A percentile compares a stretch with the other conserved stretches of the same genome.
phyloP scores from a whole-genome alignment of 1,140 invertebrate genomes.

The Pantala flavescens region DNA sequence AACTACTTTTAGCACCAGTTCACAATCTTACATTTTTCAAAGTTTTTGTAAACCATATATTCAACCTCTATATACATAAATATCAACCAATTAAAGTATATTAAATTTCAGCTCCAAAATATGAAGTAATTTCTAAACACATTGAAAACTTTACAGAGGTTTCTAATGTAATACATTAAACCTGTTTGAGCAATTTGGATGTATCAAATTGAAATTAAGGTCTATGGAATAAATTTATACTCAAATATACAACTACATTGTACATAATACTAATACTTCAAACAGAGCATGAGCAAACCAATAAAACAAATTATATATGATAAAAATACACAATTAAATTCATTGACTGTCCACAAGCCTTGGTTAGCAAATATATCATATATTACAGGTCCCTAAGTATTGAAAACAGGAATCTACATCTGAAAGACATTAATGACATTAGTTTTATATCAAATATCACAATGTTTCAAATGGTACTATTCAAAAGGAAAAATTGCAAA shows the following conservation, averaged over 20 bases:
- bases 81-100: neutral
- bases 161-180: neutral
- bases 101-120: neutral
- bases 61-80: neutral
- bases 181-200: neutral
- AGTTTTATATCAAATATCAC: too few species aligned
- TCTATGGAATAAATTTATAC: neutral
- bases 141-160: neutral
- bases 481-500: too few species aligned
- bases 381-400: too few species aligned
- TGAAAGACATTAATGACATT: too few species aligned
- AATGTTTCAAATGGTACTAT: too few species aligned
- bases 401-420: too few species aligned
- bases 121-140: neutral
- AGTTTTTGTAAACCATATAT: neutral
- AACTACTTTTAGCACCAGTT: neutral
- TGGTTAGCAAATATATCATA: too few species aligned
- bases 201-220: neutral
- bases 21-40: neutral
- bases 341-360: neutral
- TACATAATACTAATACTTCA: neutral
- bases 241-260: neutral
- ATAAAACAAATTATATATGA: neutral
- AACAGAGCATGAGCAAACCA: neutral
- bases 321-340: neutral